phyloP scores from a whole-genome alignment of 2,113 vertebrate genomes.

The Odocoileus virginianus region DNA sequence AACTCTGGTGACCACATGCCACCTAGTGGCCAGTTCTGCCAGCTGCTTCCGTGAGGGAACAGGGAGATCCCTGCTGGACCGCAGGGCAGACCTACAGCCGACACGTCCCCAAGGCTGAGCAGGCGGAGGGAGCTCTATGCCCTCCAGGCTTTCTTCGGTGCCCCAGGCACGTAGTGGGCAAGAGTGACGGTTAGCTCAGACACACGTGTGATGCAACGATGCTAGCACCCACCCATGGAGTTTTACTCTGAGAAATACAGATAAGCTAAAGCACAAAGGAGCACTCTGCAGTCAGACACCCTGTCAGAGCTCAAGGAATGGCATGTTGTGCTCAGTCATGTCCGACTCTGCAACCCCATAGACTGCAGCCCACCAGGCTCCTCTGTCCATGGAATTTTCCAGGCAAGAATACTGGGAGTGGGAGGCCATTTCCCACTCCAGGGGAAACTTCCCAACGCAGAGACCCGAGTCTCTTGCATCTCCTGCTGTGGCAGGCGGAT shows the following conservation, averaged over 20 bases:
- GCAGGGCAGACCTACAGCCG: not conserved
- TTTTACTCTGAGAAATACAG: not conserved
- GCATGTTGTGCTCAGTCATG: not conserved
- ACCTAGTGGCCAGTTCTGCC: constrained; percentile 70
- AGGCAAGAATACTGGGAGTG: not conserved
- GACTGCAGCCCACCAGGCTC: not conserved
- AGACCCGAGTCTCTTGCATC: not conserved
- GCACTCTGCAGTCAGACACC: not conserved
- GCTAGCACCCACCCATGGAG: not conserved
- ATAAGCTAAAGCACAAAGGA: not conserved
- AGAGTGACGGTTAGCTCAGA: not conserved
- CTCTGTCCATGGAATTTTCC: not conserved
- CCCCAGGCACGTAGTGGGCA: fast-evolving
- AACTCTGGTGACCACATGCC: constrained; percentile 74
- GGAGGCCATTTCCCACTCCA: fast-evolving
- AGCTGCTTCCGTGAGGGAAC: fast-evolving
- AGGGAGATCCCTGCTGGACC: not conserved
- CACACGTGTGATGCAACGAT: fast-evolving
- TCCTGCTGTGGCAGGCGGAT: no score
- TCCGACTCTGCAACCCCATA: not conserved
- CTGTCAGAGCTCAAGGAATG: not conserved
- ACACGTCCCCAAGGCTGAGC: not conserved
- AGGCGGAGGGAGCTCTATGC: no score
- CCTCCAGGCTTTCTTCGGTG: not conserved
- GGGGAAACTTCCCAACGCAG: not conserved